phyloP scores from a whole-genome alignment of 2,113 vertebrate genomes.

The Galeopterus variegatus region DNA sequence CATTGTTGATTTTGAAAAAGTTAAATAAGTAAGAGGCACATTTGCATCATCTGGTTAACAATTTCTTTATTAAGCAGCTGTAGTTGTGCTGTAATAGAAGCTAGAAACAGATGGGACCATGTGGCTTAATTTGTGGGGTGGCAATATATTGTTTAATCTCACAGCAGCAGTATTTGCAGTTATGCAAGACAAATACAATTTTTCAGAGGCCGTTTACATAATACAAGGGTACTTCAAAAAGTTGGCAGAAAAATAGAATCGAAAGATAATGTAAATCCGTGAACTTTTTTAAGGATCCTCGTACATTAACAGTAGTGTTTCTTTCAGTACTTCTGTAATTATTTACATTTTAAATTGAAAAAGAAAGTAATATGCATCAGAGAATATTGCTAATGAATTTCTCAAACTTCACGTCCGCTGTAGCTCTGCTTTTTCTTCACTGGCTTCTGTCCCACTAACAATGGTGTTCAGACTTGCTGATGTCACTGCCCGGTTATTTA shows the following conservation, averaged over 20 bases:
- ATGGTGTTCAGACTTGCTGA: conserved; percentile 84
- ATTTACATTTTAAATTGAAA: conserved; percentile 70
- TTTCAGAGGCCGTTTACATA: conserved; percentile 42
- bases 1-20: conserved; percentile 30
- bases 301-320: background rate
- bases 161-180: conserved; percentile 66
- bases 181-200: conserved; percentile 70
- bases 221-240: background rate
- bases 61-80: conserved; percentile 30
- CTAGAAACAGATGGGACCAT: conserved; percentile 58
- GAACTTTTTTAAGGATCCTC: too few relatives aligned
- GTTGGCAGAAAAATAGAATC: too few relatives aligned
- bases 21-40: background rate
- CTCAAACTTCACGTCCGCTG: conserved; percentile 58
- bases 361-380: fast-evolving
- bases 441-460: conserved; percentile 84
- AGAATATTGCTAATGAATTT: conserved; percentile 79
- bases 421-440: conserved; percentile 76
- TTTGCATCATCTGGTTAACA: conserved; percentile 11
- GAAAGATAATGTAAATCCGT: too few relatives aligned
- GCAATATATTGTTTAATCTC: conserved; percentile 71
- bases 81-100: conserved; percentile 34
- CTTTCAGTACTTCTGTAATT: background rate
- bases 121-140: conserved; percentile 65
- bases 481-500: conserved; percentile 88